phyloP scores from a whole-genome alignment of 1,140 invertebrate genomes.

The Anagrus nilaparvatae region DNA sequence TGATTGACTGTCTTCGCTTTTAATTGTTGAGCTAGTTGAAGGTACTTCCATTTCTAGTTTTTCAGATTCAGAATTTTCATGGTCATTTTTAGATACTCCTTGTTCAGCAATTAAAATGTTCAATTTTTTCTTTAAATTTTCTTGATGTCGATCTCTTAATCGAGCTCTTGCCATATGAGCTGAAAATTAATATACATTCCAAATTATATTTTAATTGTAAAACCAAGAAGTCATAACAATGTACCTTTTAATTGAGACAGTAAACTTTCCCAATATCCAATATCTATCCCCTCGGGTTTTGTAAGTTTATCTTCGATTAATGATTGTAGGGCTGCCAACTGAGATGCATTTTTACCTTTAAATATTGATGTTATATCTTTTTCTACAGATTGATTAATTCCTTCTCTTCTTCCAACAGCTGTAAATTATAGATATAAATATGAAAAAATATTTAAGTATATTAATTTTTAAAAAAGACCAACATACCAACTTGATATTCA shows the following conservation, averaged over 20 bases:
- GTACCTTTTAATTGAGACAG: slow-evolving; percentile 79
- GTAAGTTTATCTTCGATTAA: slow-evolving; percentile 85
- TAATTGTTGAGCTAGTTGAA: slow-evolving; percentile 19
- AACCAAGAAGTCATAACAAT: background rate
- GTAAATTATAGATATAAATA: slow-evolving; percentile 8
- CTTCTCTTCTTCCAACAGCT: slow-evolving; percentile 68
- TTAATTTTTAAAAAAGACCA: background rate
- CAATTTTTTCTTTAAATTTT: slow-evolving; percentile 82
- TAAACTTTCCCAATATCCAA: slow-evolving; percentile 95
- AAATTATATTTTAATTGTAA: background rate
- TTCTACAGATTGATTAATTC: slow-evolving; percentile 87
- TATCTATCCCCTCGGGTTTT: slow-evolving; percentile 83
- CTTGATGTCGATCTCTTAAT: slow-evolving; percentile 84
- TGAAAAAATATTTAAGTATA: background rate
- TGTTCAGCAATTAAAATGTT: slow-evolving; percentile 83
- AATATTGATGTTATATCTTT: slow-evolving; percentile 84
- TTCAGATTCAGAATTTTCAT: slow-evolving; percentile 26
- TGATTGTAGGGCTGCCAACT: slow-evolving; percentile 71
- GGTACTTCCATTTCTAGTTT: slow-evolving; percentile 15
- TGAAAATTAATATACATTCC: slow-evolving; percentile 21
- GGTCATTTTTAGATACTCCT: slow-evolving; percentile 47
- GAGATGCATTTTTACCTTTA: slow-evolving; percentile 84
- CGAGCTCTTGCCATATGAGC: slow-evolving; percentile 91
- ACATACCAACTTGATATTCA: slow-evolving; percentile 49
- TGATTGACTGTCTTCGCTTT: slow-evolving; percentile 29